Conservation (phyloP, 1,140 invertebrate genomes). For the Drosophila pseudoobscura region DNA sequence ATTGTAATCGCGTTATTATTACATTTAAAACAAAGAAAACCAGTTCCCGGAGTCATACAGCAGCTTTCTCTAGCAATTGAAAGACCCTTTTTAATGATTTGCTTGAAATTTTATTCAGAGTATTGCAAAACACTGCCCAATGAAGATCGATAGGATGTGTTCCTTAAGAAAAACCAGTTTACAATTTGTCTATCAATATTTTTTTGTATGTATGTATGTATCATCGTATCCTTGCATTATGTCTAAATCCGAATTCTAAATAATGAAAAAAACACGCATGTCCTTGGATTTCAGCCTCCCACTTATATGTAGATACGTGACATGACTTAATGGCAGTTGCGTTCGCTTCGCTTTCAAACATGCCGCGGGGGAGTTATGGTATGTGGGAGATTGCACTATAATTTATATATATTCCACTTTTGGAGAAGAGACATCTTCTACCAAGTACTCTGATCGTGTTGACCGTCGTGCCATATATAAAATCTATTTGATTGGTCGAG, state of each 20-base stretch:
- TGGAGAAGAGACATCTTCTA: too few species aligned
- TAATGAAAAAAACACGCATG: constrained; percentile 23
- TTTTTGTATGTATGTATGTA: constrained; percentile 15
- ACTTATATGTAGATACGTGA: constrained; percentile 31
- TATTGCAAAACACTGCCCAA: constrained; percentile 32
- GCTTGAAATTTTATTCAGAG: constrained; percentile 58
- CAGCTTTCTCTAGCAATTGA: too few species aligned
- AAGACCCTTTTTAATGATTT: constrained; percentile 25
- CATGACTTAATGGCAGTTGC: constrained; percentile 53
- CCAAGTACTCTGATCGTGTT: too few species aligned
- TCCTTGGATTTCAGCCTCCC: constrained; percentile 27
- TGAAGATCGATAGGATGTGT: neutral
- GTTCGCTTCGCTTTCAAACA: constrained; percentile 39
- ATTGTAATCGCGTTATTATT: too few species aligned
- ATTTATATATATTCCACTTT: constrained; percentile 11
- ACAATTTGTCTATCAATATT: constrained; percentile 52
- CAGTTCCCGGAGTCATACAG: neutral
- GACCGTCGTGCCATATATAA: neutral
- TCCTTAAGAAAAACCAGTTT: constrained; percentile 24
- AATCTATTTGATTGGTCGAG: neutral
- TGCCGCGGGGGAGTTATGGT: neutral
- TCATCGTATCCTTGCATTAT: constrained; percentile 27
- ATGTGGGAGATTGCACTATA: constrained; percentile 37
- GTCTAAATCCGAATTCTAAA: constrained; percentile 19
- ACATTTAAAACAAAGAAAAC: neutral